These are phyloP conservation scores for Electrophaes corylata DNA, from an alignment of 2,888 invertebrate genomes.

Conservation along the genomic window DNA sequence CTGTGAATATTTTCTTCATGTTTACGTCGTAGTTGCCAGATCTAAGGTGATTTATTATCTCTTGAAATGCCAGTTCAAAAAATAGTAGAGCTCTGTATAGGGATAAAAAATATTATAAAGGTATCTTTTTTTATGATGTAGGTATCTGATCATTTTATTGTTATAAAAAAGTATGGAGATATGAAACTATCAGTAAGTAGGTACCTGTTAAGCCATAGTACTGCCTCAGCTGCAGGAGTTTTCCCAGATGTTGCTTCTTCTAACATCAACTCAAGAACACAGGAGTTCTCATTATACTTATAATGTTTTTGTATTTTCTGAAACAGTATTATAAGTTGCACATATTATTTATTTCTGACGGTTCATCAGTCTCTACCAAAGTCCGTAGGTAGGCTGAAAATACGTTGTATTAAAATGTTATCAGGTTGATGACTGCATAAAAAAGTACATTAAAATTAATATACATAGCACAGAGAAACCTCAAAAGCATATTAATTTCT, in stretches of 20 bases:
- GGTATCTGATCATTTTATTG: too few species aligned
- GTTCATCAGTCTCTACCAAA: too few species aligned
- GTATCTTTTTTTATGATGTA: too few species aligned
- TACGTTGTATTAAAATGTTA: too few species aligned
- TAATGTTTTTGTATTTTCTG: conserved; percentile 87
- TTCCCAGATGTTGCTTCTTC: conserved; percentile 83
- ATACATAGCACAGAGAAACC: too few species aligned
- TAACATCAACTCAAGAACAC: conserved; percentile 88
- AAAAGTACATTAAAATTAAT: too few species aligned
- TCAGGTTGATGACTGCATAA: neutral
- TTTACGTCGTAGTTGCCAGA: conserved; percentile 77
- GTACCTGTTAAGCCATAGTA: conserved; percentile 89
- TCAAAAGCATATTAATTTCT: neutral
- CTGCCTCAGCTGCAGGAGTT: conserved; percentile 83
- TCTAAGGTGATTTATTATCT: conserved; percentile 78
- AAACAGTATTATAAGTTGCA: conserved; percentile 40
- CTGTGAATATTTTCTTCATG: conserved; percentile 85
- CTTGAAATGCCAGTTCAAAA: conserved; percentile 84
- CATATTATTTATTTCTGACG: neutral
- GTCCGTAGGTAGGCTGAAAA: too few species aligned
- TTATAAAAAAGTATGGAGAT: neutral
- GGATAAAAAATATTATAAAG: too few species aligned
- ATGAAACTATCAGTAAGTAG: neutral
- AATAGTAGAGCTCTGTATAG: conserved; percentile 87
- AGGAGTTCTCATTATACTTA: conserved; percentile 79